Evolutionary conservation across 2,888 invertebrate genomes (phyloP).

Genomic region (Terebella lapidaria): DNA sequence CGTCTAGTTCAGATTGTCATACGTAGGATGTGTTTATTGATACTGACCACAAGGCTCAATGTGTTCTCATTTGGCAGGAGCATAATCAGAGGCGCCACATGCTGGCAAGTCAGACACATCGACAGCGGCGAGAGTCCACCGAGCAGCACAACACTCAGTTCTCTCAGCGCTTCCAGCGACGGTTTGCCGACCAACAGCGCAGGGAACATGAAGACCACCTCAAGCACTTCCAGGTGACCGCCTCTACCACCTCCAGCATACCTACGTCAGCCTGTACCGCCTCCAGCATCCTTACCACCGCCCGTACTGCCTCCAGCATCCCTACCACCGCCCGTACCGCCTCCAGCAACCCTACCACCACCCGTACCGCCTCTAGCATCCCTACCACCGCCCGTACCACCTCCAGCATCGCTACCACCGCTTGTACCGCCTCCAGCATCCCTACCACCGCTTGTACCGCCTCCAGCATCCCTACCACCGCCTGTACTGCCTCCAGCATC

Average conservation of each 20-base stretch:
- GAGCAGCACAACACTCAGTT: conserved; percentile 37
- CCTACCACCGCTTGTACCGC: conserved; percentile 45
- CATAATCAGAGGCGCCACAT: conserved; percentile 34
- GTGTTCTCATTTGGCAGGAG: conserved; percentile 26
- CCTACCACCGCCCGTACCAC: no score
- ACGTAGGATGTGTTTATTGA: no score
- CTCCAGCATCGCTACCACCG: no score
- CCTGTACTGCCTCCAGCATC: no score
- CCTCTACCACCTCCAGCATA: neutral
- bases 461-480: conserved; percentile 35
- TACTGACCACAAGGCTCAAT: no score
- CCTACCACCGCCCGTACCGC: conserved; percentile 45
- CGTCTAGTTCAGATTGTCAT: no score
- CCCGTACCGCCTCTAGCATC: no score
- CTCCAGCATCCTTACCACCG: conserved; percentile 35
- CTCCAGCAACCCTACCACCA: conserved; percentile 35
- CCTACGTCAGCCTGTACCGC: conserved; percentile 45
- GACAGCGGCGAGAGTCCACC: conserved; percentile 35
- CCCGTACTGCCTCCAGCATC: conserved; percentile 34
- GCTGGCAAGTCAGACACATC: conserved; percentile 29
- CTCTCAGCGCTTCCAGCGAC: conserved; percentile 34
- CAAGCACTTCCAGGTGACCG: conserved; percentile 45
- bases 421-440: no score
- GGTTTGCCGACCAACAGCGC: conserved; percentile 34
- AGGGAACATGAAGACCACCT: conserved; percentile 48